Evolutionary conservation across 2,113 vertebrate species (phyloP).

Genomic region (Marmota monax): DNA sequence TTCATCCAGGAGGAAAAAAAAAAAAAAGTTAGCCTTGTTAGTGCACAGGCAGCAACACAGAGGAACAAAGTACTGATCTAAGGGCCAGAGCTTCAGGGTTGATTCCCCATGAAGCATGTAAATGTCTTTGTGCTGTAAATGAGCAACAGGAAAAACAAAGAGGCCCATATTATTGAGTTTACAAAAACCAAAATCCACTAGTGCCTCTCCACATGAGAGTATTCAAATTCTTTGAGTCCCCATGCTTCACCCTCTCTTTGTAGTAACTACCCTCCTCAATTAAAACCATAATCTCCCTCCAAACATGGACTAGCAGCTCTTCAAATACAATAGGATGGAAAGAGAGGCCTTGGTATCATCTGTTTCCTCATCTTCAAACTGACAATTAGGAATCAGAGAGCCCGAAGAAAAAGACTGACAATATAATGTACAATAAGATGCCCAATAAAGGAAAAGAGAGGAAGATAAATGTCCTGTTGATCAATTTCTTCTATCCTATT

Average conservation of each 20-base stretch:
- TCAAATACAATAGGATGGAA: background rate
- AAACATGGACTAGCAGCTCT: background rate
- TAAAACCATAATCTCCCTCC: background rate
- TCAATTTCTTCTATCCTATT: fast-evolving
- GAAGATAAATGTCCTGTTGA: background rate
- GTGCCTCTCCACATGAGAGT: fast-evolving
- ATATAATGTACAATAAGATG: background rate
- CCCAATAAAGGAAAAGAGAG: conserved; percentile 9
- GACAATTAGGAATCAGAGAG: background rate
- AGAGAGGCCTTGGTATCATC: background rate
- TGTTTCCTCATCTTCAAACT: background rate
- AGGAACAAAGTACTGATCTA: background rate
- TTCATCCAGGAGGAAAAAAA: too few relatives aligned
- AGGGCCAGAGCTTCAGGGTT: background rate
- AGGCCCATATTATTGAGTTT: background rate
- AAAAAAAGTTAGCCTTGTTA: background rate
- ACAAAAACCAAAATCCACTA: background rate
- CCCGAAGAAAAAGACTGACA: background rate
- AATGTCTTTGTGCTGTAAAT: background rate
- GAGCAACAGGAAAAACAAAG: background rate
- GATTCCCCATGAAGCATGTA: background rate
- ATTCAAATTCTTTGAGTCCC: background rate
- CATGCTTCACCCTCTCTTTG: fast-evolving
- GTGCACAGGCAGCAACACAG: background rate
- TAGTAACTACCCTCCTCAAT: fast-evolving